Base-by-base conservation (phyloP, 2,113 vertebrate species). In the Bucco capensis region DNA sequence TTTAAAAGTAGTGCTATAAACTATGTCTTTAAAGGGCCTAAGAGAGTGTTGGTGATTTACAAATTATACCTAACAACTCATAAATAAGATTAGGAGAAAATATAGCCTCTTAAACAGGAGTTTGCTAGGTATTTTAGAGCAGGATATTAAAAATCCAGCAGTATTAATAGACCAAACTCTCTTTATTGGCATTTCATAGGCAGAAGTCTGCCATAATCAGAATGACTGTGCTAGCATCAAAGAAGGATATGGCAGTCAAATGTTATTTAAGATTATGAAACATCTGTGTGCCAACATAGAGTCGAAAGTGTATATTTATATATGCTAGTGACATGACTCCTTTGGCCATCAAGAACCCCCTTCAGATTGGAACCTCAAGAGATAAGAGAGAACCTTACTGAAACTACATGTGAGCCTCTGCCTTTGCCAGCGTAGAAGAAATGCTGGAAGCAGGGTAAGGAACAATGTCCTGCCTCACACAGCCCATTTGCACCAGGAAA, bases 81-180 rank as follows among this genome's bases (percentile, higher is more conserved):
- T 66, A 83, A 86, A 80, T 25, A 53, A 82, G 38, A 92, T 95
- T 86, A 86, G 25, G 46, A 88, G 47, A 73, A 91, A 83, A 71
- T 35, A 67, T 38, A 85, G 14, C 23, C 38, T 83, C 47, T 92
- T 91, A 73, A 83, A 66, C 24, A 70, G 67, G 46, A 79, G 24
- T 58, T 74, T 8, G 8, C 51, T 51, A 88, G 79, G 24, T 91
- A 70, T 40, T 1, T 15, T 74, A 56, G 30, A 73, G 28, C 30
- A 87, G 60, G 33, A 47, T 71, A 70, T 80, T 56, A 81, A 86
- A 93, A 83, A 49, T 33, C 30, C 56, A 51, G 24, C 4, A 7
- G 24, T 65, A 49, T 82, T 64, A 89, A 56, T 46, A 70, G 66
- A 58, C 73, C 53, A 50, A 62, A 56, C n/a, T 62, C 31, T 54